Evolutionary conservation across 1,140 invertebrate species (phyloP), one percentile per base, ranked within the genome.

Genomic region (Zaprionus ghesquierei): DNA sequence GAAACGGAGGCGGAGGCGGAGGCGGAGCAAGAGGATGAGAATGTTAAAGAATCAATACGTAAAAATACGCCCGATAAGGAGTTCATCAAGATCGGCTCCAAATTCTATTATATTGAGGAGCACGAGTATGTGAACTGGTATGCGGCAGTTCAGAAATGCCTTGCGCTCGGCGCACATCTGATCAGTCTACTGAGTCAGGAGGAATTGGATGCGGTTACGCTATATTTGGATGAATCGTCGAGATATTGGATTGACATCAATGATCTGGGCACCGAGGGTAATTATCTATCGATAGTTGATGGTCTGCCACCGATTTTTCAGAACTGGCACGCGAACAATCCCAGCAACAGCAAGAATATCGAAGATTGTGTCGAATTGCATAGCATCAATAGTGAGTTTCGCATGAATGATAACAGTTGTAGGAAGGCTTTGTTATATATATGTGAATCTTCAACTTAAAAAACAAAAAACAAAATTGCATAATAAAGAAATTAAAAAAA

Each of bases 61-160:
- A 25, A 33, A 33, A 10, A 33, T 33, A 44, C 5, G 4, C 12
- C 5, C 15, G 9, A 15, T 10, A 9, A 25, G 6, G n/a, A 20
- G 18, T 56, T 38, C 20, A 23, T 13, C 13, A n/a, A 49, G 33
- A 55, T 65, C 12, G 62, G 62, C 0, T 33, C 38, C 1, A 66
- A 66, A 8, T 50, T 50, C n/a, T 66, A 56, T 58, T 58, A 58
- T 58, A 50, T 66, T 35, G 63, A 56, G 31, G n/a, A 22, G 3
- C 10, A 15, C 10, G 9, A 38, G 0, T 10, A 23, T 4, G 5
- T 49, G 3, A 49, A 25, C 6, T 66, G 63, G 63, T 25, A 50
- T 44, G 22, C 2, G 0, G 63, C 63, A 4, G 18, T 20, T n/a
- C 27, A 50, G 5, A 58, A 51, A n/a, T 51, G 49, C 27, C 25